Evolutionary conservation across 2,888 invertebrate genomes (phyloP), one percentile per base, ranked within the genome.

Genomic region (Octonoba sinensis): DNA sequence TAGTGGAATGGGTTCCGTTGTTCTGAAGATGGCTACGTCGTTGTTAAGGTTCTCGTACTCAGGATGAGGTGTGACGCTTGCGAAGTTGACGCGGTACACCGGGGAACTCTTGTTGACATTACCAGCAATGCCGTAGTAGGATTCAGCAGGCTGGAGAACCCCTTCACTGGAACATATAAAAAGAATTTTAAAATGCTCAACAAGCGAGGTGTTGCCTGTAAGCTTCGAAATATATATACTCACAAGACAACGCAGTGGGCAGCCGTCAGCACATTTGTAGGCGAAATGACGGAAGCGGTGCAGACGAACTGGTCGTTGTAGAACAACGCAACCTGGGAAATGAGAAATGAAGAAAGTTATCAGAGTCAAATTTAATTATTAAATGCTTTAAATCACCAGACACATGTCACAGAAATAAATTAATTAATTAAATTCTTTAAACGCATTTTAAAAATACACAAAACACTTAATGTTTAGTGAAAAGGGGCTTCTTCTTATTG

Each of bases 21-120:
- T 71, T 44, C 59, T 56, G 12, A 78, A 56, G 16, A 78, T 59
- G 27, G 78, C 78, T 3, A 78, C 13, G 57, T 78, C 78, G 44
- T 66, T 78, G 11, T 46, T 20, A 16, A 11, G 4, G 18, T 12
- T 60, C 1, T 16, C 27, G 16, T 67, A 67, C 8, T 51, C 15
- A n/a, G 67, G 67, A 22, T 67, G 67, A n/a, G 36, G 22, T 20
- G 36, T 24, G 4, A 67, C 13, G 0, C 22, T 13, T 13, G 51
- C 3, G 18, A 67, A 67, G 3, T 67, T 54, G 12, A 67, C 27
- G 2, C 54, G 51, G 12, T 24, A 18, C 3, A 13, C 47, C 12
- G 51, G 54, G 8, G 18, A 16, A 15, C n/a, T 51, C 27, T 20
- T 49, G 13, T 24, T 27, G 15, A 51, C 18, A 13, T 67, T 67